phyloP scores from a whole-genome alignment of 2,797 vertebrate genomes.

The Sylvia borin region DNA sequence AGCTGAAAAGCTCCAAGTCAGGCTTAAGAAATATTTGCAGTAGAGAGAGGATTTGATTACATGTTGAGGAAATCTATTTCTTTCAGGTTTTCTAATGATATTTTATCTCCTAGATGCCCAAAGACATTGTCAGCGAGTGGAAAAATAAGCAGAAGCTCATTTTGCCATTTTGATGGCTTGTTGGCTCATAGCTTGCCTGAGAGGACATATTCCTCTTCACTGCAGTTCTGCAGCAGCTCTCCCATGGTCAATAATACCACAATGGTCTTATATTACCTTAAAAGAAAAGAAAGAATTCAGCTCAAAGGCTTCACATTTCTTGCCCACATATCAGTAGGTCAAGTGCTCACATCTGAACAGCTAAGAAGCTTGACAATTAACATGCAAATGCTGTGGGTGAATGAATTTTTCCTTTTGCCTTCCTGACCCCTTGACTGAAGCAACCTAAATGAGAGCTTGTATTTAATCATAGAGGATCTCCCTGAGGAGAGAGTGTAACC shows the following conservation, averaged over 20 bases:
- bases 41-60: neutral
- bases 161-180: neutral
- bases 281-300: neutral
- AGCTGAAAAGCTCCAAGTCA: neutral
- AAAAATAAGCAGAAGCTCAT: neutral
- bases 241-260: neutral
- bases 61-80: neutral
- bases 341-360: neutral
- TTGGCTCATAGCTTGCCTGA: neutral
- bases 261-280: neutral
- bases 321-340: neutral
- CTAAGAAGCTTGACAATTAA: constrained; percentile 14
- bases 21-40: constrained; percentile 28
- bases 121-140: neutral
- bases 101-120: neutral
- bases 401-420: constrained; percentile 21
- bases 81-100: neutral
- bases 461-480: constrained; percentile 27
- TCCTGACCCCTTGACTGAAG: constrained; percentile 25
- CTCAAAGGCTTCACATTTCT: neutral
- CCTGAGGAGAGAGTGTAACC: constrained; percentile 12
- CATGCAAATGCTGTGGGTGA: constrained; percentile 8
- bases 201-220: neutral
- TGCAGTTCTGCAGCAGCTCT: neutral
- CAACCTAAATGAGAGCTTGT: constrained; percentile 20